phyloP scores from a whole-genome alignment of 2,113 vertebrate genomes.

The Narcine bancroftii region DNA sequence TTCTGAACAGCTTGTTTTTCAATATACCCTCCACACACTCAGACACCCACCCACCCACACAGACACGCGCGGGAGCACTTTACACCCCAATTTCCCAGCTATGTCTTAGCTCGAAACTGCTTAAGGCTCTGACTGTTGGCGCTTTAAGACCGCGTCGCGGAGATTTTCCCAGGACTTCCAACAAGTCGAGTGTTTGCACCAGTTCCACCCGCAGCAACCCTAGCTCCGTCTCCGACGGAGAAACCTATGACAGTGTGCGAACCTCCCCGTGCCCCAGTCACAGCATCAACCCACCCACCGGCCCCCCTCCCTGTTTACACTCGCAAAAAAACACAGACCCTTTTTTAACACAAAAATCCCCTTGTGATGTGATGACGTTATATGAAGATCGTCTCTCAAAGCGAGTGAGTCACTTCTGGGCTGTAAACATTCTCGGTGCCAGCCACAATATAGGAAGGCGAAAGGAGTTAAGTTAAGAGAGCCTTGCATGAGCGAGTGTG shows the following conservation, averaged over 20 bases:
- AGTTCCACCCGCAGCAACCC: neutral
- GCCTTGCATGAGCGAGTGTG: slow-evolving; percentile 6
- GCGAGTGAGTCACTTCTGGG: neutral
- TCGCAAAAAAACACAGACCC: neutral
- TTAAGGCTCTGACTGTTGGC: neutral
- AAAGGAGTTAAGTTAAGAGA: neutral
- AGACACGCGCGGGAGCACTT: too few species aligned
- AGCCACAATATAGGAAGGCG: slow-evolving; percentile 7
- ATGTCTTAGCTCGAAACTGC: neutral
- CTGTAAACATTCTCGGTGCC: slow-evolving; percentile 19
- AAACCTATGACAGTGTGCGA: neutral
- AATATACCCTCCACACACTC: too few species aligned
- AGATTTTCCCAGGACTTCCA: neutral
- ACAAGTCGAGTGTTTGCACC: neutral
- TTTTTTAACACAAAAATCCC: slow-evolving; percentile 19
- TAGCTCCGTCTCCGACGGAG: neutral
- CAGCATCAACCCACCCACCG: neutral
- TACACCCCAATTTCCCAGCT: neutral
- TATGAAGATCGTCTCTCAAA: slow-evolving; percentile 8
- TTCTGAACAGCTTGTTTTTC: neutral
- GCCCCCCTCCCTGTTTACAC: neutral
- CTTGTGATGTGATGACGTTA: slow-evolving; percentile 31
- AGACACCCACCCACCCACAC: too few species aligned
- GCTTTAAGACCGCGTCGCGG: neutral
- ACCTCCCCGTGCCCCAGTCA: neutral